These are phyloP conservation scores for Montipora capitata DNA, from an alignment of 92 coral and sea anemone species.

Conservation along the genomic window DNA sequence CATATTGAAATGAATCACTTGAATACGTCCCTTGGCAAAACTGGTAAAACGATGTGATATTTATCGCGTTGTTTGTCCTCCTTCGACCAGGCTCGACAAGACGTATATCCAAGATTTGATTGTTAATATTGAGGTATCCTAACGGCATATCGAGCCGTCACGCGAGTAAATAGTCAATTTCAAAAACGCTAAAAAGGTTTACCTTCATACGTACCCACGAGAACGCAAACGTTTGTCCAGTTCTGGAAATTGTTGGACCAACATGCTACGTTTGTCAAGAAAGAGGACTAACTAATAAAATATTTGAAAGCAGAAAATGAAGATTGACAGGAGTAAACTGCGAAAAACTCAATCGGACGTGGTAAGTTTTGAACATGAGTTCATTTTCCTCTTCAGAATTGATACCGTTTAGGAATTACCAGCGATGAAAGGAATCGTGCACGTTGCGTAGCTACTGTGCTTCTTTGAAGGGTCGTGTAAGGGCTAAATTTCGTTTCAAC, in stretches of 20 bases:
- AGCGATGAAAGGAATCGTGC: not conserved
- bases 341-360: conserved; percentile 97
- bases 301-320: conserved; percentile 77
- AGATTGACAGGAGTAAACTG: conserved; percentile 97
- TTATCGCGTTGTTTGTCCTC: conserved; percentile 37
- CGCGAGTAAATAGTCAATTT: conserved; percentile 13
- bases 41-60: conserved; percentile 43
- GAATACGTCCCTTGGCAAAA: conserved; percentile 15
- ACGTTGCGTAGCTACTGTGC: not conserved
- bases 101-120: not conserved
- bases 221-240: conserved; percentile 20
- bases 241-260: conserved; percentile 5
- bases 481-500: conserved; percentile 15
- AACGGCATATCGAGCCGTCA: conserved; percentile 13
- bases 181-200: not conserved
- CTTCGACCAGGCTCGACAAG: conserved; percentile 20
- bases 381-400: not conserved
- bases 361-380: conserved; percentile 66
- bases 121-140: not conserved
- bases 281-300: not conserved
- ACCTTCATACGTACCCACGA: not conserved
- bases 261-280: conserved; percentile 13
- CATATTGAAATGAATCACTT: conserved; percentile 90
- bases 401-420: not conserved
- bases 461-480: not conserved